Evolutionary conservation across 2,113 vertebrate genomes (phyloP), one percentile per base, ranked within the genome.

Genomic region (Ascaphus truei): DNA sequence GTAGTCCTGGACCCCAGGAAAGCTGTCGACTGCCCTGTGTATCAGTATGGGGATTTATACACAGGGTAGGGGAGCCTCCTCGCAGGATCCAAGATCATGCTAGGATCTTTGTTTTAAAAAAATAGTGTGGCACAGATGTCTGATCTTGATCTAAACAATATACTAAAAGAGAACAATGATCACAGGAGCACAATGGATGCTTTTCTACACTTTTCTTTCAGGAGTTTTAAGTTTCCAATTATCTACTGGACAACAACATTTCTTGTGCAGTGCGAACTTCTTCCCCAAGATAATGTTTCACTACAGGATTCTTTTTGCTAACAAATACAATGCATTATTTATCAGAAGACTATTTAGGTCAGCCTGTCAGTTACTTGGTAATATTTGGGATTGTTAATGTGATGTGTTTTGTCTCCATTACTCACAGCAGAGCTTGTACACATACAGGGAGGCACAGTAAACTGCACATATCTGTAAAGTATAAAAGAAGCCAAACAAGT

Each of bases 211-310:
- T 34, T 27, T 18, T 30, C 62, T 36, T 48, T 59, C n/a, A 34
- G 30, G 5, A 43, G 43, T 27, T 39, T 69, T 51, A 5, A 6
- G 45, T 69, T 60, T 69, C 43, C 6, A 51, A 5, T 16, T 16
- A 10, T 30, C 9, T 18, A 29, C 43, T 22, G 43, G 26, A 64
- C 52, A 67, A 62, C n/a, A 33, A 30, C 52, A 43, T 27, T 27
- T 7, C 30, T 64, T 26, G 20, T 26, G 20, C 7, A 45, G 16
- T 3, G 15, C 41, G 20, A 7, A 20, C 9, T 18, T 26, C 27
- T 20, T 31, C 36, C 41, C 23, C 22, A 53, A 30, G 62, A 65
- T 65, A 30, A 15, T 51, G 13, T 65, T 65, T 53, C 62, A 63
- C 41, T 5, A 25, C 60, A 50, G 15, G 5, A n/a, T n/a, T 16